Conservation (phyloP, 2,888 invertebrate genomes). For the Habrosyne pyritoides region DNA sequence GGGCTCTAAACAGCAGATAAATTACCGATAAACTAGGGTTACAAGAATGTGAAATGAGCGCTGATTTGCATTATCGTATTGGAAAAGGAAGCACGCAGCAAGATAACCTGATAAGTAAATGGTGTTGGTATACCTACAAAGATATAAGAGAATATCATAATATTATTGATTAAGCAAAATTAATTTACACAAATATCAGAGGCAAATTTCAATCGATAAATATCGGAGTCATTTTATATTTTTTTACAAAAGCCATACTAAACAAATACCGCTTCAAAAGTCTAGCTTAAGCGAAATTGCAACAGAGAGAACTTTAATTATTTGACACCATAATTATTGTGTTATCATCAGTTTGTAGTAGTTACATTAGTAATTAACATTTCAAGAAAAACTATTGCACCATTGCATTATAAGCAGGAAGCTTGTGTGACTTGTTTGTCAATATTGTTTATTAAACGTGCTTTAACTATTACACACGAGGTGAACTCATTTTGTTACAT, state of each 20-base stretch:
- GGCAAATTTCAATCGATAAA: too few relatives aligned
- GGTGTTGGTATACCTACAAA: conserved; percentile 9
- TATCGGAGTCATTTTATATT: too few relatives aligned
- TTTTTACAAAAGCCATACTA: too few relatives aligned
- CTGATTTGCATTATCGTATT: neutral
- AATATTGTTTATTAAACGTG: conserved; percentile 53
- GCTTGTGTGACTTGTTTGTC: conserved; percentile 52
- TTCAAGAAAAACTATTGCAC: conserved; percentile 29
- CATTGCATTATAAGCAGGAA: conserved; percentile 60
- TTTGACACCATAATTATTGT: neutral
- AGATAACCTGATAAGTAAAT: conserved; percentile 9
- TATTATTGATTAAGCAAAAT: too few relatives aligned
- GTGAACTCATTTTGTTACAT: conserved; percentile 29
- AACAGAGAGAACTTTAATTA: too few relatives aligned
- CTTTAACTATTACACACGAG: conserved; percentile 25
- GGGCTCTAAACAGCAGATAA: neutral
- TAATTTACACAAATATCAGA: too few relatives aligned
- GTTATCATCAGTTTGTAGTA: neutral
- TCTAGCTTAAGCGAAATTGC: too few relatives aligned
- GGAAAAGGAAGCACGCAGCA: conserved; percentile 7
- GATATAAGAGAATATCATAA: conserved; percentile 6
- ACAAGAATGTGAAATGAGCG: neutral
- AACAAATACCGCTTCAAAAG: too few relatives aligned
- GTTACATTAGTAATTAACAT: conserved; percentile 12
- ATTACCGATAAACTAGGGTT: too few relatives aligned